These are phyloP conservation scores for Thunnus thynnus DNA, from an alignment of 2,113 vertebrate genomes.

Conservation along the genomic window DNA sequence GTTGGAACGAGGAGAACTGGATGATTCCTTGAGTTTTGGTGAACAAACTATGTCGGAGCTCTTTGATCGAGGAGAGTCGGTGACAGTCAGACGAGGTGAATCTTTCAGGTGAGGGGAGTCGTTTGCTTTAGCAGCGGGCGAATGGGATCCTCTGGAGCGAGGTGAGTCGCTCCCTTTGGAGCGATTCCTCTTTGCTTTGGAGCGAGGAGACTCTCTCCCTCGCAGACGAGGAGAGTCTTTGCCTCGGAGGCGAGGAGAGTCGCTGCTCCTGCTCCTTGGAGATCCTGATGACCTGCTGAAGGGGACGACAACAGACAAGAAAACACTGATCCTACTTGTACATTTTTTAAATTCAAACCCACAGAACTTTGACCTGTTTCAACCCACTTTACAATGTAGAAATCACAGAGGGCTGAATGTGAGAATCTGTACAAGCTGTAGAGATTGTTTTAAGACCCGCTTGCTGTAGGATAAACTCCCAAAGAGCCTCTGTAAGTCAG, in stretches of 20 bases:
- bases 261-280: conserved; percentile 70
- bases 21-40: conserved; percentile 10
- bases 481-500: not conserved
- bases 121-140: conserved; percentile 35
- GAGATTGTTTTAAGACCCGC: too few relatives aligned
- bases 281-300: conserved; percentile 64
- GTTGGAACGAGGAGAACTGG: conserved; percentile 14
- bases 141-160: conserved; percentile 59
- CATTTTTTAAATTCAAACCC: not conserved
- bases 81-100: not conserved
- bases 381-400: too few relatives aligned
- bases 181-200: conserved; percentile 72
- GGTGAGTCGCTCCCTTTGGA: conserved; percentile 70
- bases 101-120: conserved; percentile 50
- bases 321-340: not conserved
- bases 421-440: too few relatives aligned
- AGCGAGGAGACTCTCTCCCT: conserved; percentile 77
- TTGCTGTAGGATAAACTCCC: too few relatives aligned
- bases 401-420: too few relatives aligned
- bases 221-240: conserved; percentile 77
- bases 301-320: not conserved
- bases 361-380: too few relatives aligned
- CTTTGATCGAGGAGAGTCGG: conserved; percentile 35
- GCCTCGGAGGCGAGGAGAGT: conserved; percentile 67
- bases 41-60: conserved; percentile 34